Percentiles rank a stretch among this genome's conserved stretches.
Conservation (phyloP, 2,113 vertebrate genomes). For the Daubentonia madagascariensis region DNA sequence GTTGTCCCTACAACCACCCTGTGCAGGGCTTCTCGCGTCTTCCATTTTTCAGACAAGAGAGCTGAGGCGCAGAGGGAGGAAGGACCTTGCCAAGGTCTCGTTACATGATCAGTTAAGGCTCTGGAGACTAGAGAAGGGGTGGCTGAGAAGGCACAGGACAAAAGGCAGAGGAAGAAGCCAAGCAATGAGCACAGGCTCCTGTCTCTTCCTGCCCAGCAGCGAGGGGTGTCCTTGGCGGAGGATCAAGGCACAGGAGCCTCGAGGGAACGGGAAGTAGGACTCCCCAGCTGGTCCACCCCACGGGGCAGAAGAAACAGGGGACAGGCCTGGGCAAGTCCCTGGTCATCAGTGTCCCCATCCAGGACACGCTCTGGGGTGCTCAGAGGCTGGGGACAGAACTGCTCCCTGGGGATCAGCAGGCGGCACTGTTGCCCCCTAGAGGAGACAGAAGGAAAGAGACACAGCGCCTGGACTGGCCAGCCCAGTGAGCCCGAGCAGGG, state of each 20-base stretch:
- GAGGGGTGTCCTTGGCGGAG: not conserved
- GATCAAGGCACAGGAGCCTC: not conserved
- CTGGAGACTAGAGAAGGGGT: not conserved
- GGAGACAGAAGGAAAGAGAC: not conserved
- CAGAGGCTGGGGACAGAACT: not conserved
- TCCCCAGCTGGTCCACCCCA: no score
- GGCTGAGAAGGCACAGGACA: not conserved
- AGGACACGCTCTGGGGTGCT: not conserved
- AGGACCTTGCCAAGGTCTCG: not conserved
- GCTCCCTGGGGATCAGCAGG: not conserved
- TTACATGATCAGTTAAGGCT: not conserved
- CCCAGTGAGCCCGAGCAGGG: not conserved
- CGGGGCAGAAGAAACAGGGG: not conserved
- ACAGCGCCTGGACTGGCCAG: rapidly evolving
- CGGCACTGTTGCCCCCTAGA: not conserved
- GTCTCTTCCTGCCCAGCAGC: not conserved
- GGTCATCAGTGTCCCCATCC: not conserved
- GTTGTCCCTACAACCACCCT: not conserved
- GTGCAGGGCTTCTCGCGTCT: not conserved
- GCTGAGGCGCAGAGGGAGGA: not conserved
- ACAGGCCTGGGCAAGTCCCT: not conserved
- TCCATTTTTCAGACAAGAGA: not conserved
- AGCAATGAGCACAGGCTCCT: not conserved
- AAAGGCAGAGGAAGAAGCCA: not conserved
- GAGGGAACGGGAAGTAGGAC: not conserved